These are phyloP conservation scores for Ochlodes sylvanus DNA, from an alignment of 2,888 invertebrate species.

Conservation along the genomic window DNA sequence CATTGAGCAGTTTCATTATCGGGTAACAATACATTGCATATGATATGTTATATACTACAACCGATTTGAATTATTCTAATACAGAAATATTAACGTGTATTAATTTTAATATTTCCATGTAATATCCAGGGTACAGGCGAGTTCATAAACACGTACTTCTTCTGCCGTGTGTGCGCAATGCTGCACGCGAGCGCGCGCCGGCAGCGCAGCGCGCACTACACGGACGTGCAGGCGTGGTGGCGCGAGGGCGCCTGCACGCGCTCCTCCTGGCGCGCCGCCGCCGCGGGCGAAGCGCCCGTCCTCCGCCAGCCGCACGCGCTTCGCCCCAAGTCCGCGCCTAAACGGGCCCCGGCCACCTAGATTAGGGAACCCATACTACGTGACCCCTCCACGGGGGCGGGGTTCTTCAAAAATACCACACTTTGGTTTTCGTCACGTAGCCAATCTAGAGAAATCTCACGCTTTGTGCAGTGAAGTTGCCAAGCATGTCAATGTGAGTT, in stretches of 20 bases:
- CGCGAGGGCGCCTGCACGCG: constrained; percentile 89
- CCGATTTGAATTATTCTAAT: too few relatives aligned
- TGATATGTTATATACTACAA: too few relatives aligned
- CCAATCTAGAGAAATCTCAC: too few relatives aligned
- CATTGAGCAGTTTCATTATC: too few relatives aligned
- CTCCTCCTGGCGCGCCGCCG: constrained; percentile 64
- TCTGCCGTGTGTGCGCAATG: constrained; percentile 95
- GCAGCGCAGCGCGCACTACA: constrained; percentile 85
- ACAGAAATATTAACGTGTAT: too few relatives aligned
- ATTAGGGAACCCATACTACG: too few relatives aligned
- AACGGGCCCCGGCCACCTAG: background rate
- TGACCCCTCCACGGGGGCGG: too few relatives aligned
- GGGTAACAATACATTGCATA: too few relatives aligned
- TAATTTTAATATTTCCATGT: background rate
- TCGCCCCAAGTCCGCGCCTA: constrained; percentile 8
- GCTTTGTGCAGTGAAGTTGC: too few relatives aligned
- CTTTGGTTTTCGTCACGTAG: too few relatives aligned
- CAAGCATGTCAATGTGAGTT: too few relatives aligned
- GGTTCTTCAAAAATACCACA: too few relatives aligned
- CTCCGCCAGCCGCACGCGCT: constrained; percentile 38
- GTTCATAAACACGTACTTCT: constrained; percentile 98
- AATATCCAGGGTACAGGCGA: constrained; percentile 92
- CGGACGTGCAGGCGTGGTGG: constrained; percentile 97
- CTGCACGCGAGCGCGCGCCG: constrained; percentile 87
- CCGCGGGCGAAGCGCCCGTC: constrained; percentile 38